Evolutionary conservation across 2,797 vertebrate genomes (phyloP).

Genomic region (Alfaro cultratus): DNA sequence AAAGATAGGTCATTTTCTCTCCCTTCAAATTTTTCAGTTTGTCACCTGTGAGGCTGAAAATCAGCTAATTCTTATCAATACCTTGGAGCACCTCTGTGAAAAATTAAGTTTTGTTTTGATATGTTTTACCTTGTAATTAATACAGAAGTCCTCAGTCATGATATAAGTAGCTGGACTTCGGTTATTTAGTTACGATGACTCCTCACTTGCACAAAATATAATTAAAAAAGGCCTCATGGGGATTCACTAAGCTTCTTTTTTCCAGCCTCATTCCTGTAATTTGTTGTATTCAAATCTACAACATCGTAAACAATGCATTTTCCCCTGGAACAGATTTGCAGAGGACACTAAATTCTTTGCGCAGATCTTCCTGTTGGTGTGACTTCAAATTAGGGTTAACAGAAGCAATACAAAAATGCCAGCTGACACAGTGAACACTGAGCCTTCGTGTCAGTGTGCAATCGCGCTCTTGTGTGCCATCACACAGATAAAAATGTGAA

Average conservation of each 20-base stretch:
- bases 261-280: neutral
- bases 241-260: neutral
- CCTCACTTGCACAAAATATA: constrained; percentile 3
- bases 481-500: constrained; percentile 66
- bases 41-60: neutral
- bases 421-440: constrained; percentile 60
- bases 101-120: neutral
- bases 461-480: constrained; percentile 54
- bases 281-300: neutral
- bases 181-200: neutral
- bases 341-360: neutral
- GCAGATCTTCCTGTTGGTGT: constrained; percentile 10
- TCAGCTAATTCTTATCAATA: neutral
- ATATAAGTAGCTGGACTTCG: constrained; percentile 2
- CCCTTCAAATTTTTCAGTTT: neutral
- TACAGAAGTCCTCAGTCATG: constrained; percentile 3
- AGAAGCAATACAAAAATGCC: constrained; percentile 33
- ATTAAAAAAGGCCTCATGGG: neutral
- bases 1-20: neutral
- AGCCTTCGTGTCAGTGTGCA: constrained; percentile 51
- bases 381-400: constrained; percentile 26
- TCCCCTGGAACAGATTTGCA: neutral
- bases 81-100: neutral
- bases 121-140: constrained; percentile 13
- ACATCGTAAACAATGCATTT: neutral